Conservation (phyloP, 2,797 vertebrate species). For the Anguilla anguilla region DNA sequence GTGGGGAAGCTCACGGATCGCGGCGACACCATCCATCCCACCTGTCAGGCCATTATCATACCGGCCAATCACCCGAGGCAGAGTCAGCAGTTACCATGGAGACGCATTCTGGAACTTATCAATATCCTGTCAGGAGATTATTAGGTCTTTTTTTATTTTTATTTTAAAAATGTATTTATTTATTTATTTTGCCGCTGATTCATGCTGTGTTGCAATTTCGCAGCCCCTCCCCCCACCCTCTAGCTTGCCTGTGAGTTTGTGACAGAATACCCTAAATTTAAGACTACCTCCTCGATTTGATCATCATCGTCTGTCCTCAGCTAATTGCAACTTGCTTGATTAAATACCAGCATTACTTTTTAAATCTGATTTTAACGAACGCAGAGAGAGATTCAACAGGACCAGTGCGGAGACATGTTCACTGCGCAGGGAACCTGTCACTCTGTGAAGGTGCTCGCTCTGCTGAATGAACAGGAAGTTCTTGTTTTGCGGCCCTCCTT, state of each 20-base stretch:
- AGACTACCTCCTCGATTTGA: background rate
- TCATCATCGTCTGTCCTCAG: background rate
- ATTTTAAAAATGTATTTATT: no score
- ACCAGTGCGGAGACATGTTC: no score
- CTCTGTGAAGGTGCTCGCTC: background rate
- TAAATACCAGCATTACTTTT: background rate
- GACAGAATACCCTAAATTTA: background rate
- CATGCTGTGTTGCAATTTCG: background rate
- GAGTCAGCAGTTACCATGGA: background rate
- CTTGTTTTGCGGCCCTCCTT: no score
- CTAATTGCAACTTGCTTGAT: background rate
- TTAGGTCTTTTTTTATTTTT: background rate
- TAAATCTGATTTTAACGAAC: background rate
- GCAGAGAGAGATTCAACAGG: no score
- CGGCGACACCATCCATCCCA: background rate
- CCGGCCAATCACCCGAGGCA: background rate
- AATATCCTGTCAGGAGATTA: background rate
- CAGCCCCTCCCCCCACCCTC: background rate
- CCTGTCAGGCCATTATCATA: background rate
- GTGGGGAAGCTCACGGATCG: background rate
- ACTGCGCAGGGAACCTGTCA: no score
- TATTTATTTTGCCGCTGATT: background rate
- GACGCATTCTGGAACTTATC: background rate
- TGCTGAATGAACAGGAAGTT: no score
- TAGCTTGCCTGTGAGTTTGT: no score